phyloP scores from a whole-genome alignment of 2,113 vertebrate species.

The Chitala chitala region DNA sequence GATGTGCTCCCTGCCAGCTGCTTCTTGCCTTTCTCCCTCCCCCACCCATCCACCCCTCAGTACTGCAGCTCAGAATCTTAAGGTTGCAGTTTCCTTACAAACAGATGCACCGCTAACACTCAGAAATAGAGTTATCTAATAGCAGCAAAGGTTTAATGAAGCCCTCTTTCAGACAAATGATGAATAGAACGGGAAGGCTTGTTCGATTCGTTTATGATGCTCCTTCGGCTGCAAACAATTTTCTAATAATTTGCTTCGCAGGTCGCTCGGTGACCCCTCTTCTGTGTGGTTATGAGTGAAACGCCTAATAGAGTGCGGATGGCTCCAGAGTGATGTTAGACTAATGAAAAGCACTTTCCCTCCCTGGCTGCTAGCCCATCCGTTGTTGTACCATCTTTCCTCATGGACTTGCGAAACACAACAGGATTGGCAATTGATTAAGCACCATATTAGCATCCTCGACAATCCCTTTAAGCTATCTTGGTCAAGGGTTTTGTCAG shows the following conservation, averaged over 20 bases:
- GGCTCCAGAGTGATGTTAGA: conserved; percentile 57
- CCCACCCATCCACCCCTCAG: too few species aligned
- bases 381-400: conserved; percentile 36
- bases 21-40: too few species aligned
- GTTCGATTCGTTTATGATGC: conserved; percentile 28
- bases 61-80: conserved; percentile 15
- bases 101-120: neutral
- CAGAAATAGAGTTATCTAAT: conserved; percentile 15
- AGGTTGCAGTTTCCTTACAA: conserved; percentile 11
- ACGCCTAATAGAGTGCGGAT: conserved; percentile 41
- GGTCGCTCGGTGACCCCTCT: conserved; percentile 39
- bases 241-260: conserved; percentile 43
- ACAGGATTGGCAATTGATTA: conserved; percentile 49
- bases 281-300: conserved; percentile 29
- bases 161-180: conserved; percentile 21
- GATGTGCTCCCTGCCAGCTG: neutral
- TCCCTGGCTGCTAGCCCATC: conserved; percentile 48
- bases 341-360: conserved; percentile 56
- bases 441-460: conserved; percentile 19
- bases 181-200: conserved; percentile 19
- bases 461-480: conserved; percentile 25
- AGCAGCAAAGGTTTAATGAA: conserved; percentile 25
- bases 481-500: conserved; percentile 19
- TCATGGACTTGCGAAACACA: conserved; percentile 36
- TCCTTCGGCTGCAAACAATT: conserved; percentile 33